Evolutionary conservation across 2,113 vertebrate genomes (phyloP).

Genomic region (Hucho hucho): DNA sequence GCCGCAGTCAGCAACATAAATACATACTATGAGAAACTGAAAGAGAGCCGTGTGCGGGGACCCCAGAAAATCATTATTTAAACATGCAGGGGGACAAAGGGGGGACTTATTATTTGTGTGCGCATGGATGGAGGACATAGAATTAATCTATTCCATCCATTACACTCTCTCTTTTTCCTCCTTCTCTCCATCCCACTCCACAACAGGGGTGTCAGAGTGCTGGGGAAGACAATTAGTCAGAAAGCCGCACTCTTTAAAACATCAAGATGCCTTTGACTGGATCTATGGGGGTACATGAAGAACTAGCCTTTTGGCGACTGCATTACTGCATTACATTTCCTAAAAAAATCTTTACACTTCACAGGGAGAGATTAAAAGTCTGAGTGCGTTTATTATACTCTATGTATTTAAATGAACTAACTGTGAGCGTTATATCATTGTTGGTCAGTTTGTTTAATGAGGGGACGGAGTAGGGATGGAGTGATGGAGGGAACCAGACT

Average conservation of each 20-base stretch:
- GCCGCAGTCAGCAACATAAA: not conserved
- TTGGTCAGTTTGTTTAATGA: no score
- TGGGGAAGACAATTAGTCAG: constrained; percentile 14
- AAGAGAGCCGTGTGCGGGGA: not conserved
- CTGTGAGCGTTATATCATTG: no score
- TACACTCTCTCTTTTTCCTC: no score
- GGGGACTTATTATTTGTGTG: not conserved
- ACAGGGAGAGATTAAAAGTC: constrained; percentile 13
- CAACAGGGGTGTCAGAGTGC: not conserved
- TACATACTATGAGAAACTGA: not conserved
- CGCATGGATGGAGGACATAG: not conserved
- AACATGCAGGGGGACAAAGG: not conserved
- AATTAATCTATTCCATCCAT: not conserved
- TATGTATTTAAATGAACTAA: no score
- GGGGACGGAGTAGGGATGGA: constrained; percentile 2
- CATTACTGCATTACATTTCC: no score
- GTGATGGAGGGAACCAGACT: not conserved
- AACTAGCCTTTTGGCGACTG: no score
- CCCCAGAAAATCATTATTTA: not conserved
- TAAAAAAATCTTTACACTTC: no score
- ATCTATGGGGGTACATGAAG: no score
- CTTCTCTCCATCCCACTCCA: not conserved
- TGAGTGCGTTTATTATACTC: no score
- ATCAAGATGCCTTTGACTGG: no score
- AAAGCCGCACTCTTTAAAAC: no score